Percentiles rank a stretch among this genome's conserved stretches.
Evolutionary conservation across 2,113 vertebrate genomes (phyloP).

Genomic region (Boleophthalmus pectinirostris): DNA sequence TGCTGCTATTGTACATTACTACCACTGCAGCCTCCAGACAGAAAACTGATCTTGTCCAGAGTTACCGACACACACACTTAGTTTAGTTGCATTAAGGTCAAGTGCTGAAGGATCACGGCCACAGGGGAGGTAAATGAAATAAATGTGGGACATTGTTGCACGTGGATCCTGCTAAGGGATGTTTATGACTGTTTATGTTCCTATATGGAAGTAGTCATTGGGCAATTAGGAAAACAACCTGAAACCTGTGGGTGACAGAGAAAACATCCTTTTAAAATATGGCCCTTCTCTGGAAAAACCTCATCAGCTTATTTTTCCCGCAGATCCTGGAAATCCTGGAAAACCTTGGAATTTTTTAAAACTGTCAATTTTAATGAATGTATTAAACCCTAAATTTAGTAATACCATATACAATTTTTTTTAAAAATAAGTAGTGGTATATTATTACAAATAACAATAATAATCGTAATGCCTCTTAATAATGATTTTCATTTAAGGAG

Average conservation of each 20-base stretch:
- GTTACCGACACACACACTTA: conserved; percentile 41
- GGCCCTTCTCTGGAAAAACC: neutral
- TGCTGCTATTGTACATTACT: conserved; percentile 44
- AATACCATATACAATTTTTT: neutral
- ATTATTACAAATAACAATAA: too few species aligned
- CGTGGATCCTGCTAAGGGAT: conserved; percentile 49
- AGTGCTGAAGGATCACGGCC: conserved; percentile 60
- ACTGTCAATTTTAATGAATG: neutral
- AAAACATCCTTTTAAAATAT: conserved; percentile 27
- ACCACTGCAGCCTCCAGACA: conserved; percentile 3
- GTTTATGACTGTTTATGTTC: conserved; percentile 59
- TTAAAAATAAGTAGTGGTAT: neutral
- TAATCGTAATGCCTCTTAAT: too few species aligned
- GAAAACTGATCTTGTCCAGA: conserved; percentile 48
- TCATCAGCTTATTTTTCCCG: neutral
- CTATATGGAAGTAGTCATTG: conserved; percentile 35
- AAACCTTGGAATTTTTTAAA: neutral
- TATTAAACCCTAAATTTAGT: neutral
- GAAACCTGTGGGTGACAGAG: conserved; percentile 11
- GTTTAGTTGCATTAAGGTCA: conserved; percentile 49
- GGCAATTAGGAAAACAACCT: conserved; percentile 39
- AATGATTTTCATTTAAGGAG: too few species aligned
- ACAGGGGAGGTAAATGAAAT: conserved; percentile 55
- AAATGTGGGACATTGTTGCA: conserved; percentile 46
- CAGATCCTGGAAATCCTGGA: neutral